Percentiles rank a stretch among this genome's conserved stretches.
Conservation (phyloP, 2,797 vertebrate genomes). For the Intellagama lesueurii region DNA sequence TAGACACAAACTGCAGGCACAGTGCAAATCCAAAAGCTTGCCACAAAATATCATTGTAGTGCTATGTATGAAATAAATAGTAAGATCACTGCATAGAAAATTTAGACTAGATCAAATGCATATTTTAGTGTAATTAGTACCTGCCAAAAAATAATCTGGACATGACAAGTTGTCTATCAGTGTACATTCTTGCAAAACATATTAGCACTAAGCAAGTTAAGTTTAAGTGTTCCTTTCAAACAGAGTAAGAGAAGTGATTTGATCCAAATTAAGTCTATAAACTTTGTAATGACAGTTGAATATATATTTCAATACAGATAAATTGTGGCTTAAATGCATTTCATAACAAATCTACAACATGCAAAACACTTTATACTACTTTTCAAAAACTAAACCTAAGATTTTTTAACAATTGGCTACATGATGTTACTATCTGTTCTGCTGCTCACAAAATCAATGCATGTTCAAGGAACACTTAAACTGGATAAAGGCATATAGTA, state of each 20-base stretch:
- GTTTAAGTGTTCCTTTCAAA: conserved; percentile 78
- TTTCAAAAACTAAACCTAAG: background rate
- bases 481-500: conserved; percentile 60
- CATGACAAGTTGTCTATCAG: conserved; percentile 65
- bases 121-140: conserved; percentile 66
- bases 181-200: conserved; percentile 58
- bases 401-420: background rate
- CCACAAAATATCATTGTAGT: conserved; percentile 50
- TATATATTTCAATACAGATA: background rate
- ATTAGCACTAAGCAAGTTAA: conserved; percentile 69
- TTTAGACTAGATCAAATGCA: conserved; percentile 56
- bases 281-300: background rate
- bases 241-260: conserved; percentile 57
- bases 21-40: conserved; percentile 56
- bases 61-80: conserved; percentile 59
- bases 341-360: conserved; percentile 46
- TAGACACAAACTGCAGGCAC: conserved; percentile 48
- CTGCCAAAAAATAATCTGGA: conserved; percentile 75
- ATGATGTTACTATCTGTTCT: conserved; percentile 59
- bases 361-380: background rate
- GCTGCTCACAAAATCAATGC: conserved; percentile 34
- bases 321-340: background rate
- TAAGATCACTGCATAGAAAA: conserved; percentile 67
- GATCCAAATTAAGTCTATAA: conserved; percentile 60
- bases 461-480: conserved; percentile 79